These are phyloP conservation scores for Achatina immaculata DNA, from an alignment of 1,140 invertebrate genomes.

Conservation along the genomic window DNA sequence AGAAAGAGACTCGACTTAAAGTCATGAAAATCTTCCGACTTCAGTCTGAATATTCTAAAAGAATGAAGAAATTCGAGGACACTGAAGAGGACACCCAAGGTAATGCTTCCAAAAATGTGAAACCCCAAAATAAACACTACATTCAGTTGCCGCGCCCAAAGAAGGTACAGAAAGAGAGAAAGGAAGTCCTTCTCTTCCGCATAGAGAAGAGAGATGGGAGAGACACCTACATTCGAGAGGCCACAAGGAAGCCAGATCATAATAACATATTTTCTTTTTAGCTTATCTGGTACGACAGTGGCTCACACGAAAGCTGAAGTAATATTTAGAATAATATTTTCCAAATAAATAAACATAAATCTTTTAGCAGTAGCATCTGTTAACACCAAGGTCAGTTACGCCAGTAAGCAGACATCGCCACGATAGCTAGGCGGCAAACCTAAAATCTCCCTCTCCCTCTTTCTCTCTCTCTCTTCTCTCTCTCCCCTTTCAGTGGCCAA, in stretches of 20 bases:
- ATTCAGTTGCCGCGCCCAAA: background rate
- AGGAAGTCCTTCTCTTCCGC: background rate
- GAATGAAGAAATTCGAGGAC: background rate
- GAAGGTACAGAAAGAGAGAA: constrained; percentile 4
- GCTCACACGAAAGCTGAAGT: too few species aligned
- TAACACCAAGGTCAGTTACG: too few species aligned
- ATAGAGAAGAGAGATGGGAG: background rate
- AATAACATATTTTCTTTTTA: background rate
- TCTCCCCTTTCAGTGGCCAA: too few species aligned
- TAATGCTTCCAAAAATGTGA: background rate
- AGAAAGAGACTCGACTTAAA: background rate
- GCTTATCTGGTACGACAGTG: too few species aligned
- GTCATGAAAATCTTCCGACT: background rate
- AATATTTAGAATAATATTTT: too few species aligned
- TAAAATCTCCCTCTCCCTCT: too few species aligned
- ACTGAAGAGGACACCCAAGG: background rate
- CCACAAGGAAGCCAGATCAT: background rate
- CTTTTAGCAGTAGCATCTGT: too few species aligned
- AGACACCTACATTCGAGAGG: background rate
- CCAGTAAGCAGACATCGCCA: too few species aligned
- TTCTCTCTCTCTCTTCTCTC: too few species aligned
- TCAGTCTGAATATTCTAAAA: background rate
- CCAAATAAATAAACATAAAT: too few species aligned
- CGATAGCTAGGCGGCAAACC: too few species aligned
- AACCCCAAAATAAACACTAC: background rate